Evolutionary conservation across 2,888 invertebrate genomes (phyloP), one percentile per base, ranked within the genome.

Genomic region (Lydus trimaculatus): DNA sequence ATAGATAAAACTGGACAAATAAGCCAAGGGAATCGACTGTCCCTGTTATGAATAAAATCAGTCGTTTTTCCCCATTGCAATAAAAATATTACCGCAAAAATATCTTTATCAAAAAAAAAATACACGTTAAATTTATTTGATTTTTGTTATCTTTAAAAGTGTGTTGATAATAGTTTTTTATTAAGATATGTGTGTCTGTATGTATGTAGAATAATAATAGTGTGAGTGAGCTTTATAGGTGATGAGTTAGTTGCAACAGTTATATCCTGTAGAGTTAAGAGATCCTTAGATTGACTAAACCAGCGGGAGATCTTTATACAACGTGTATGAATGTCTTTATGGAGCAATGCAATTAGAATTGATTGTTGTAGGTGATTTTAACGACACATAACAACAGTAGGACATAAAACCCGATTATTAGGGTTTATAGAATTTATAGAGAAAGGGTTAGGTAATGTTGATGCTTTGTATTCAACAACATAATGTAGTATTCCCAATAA

Each of bases 351-450:
- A 84, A 84, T 84, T 83, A 84, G 81, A 83, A 83, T 82, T 83
- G 83, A 84, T 84, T 83, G 83, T 83, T 82, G 81, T 81, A 83
- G 83, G 83, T 83, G 84, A 83, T 83, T 84, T 83, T 83, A 83
- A 82, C 80, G 80, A 80, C 79, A 78, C 79, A 82, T 81, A 82
- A 83, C 81, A 78, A 77, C 81, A 78, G 76, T 74, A 75, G 77
- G 79, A 81, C 82, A 80, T 84, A 83, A 83, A 84, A 80, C 80
- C 77, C 80, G 81, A 81, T 81, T 82, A 83, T 83, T 82, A 77
- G 75, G 79, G 75, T 76, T 76, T 76, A 71, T 72, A 75, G 77
- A 81, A 82, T 82, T 82, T 83, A 83, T 78, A 76, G 71, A 73
- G 75, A 77, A 78, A 76, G 79, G 78, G 80, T 79, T 78, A 77